phyloP scores from a whole-genome alignment of 2,113 vertebrate species.

The Serilophus lunatus region DNA sequence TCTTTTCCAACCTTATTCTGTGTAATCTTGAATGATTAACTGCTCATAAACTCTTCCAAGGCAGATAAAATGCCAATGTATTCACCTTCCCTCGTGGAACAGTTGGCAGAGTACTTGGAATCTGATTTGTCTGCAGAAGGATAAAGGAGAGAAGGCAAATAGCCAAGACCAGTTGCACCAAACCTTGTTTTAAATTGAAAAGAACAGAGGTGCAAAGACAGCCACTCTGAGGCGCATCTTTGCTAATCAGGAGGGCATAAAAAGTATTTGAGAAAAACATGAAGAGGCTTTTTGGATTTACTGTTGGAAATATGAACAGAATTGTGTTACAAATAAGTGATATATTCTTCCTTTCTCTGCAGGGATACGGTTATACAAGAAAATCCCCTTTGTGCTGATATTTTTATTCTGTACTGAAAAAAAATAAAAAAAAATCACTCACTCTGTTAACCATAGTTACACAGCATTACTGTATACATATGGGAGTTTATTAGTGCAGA shows the following conservation, averaged over 20 bases:
- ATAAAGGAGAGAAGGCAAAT: neutral
- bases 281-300: neutral
- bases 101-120: neutral
- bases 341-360: neutral
- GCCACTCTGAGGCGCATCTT: neutral
- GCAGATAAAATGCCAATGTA: neutral
- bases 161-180: neutral
- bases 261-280: neutral
- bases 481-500: neutral
- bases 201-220: neutral
- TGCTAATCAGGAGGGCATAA: neutral
- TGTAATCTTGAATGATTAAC: slow-evolving; percentile 2
- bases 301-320: neutral
- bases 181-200: neutral
- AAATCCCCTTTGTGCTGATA: neutral
- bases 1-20: no score
- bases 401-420: neutral
- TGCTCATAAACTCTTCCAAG: neutral
- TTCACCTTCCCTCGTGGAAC: neutral
- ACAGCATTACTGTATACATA: neutral
- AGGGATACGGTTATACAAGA: neutral
- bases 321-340: neutral
- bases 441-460: neutral
- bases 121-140: neutral
- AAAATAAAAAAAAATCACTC: neutral